Evolutionary conservation across 2,888 invertebrate species (phyloP).

Genomic region (Phyto melanocephala): DNA sequence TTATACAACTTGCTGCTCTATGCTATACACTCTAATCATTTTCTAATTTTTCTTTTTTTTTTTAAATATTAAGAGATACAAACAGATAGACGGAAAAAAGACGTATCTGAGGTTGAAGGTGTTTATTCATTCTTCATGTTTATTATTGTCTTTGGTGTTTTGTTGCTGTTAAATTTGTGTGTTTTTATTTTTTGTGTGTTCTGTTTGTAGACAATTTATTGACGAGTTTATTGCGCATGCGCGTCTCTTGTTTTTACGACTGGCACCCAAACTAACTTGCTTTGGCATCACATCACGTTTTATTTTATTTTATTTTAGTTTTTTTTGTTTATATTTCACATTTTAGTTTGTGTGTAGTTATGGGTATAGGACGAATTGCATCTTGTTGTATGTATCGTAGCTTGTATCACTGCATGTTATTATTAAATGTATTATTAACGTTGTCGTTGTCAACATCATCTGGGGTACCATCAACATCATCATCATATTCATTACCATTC

Average conservation of each 20-base stretch:
- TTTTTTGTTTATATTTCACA: slow-evolving; percentile 25
- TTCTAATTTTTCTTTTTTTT: neutral
- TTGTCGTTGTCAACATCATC: slow-evolving; percentile 59
- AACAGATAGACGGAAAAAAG: no score
- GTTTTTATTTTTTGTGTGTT: neutral
- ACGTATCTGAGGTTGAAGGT: neutral
- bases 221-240: slow-evolving; percentile 77
- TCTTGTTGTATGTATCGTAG: neutral
- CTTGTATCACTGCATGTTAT: slow-evolving; percentile 51
- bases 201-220: slow-evolving; percentile 74
- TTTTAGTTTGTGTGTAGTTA: neutral
- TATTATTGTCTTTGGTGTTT: slow-evolving; percentile 29
- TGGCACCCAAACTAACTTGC: slow-evolving; percentile 56
- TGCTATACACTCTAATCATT: no score
- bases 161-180: slow-evolving; percentile 50
- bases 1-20: no score
- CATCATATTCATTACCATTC: slow-evolving; percentile 9
- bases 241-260: slow-evolving; percentile 65
- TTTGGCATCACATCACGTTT: slow-evolving; percentile 62
- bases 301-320: no score
- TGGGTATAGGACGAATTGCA: slow-evolving; percentile 16
- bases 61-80: neutral
- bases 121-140: slow-evolving; percentile 50
- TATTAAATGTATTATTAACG: slow-evolving; percentile 59
- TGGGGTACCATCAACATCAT: slow-evolving; percentile 37